phyloP scores from a whole-genome alignment of 2,113 vertebrate species.

The Tauraco erythrolophus region DNA sequence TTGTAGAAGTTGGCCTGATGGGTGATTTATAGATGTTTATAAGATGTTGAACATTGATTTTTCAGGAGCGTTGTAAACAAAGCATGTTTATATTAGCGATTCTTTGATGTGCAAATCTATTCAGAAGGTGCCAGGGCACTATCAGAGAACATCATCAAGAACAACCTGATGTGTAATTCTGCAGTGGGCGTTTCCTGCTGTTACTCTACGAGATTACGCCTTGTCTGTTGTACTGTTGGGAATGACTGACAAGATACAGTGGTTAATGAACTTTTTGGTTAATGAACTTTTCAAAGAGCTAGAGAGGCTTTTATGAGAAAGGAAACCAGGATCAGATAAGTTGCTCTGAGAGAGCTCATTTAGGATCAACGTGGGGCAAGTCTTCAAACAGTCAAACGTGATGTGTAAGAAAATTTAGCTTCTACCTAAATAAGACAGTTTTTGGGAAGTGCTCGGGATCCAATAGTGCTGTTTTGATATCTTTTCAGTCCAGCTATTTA shows the following conservation, averaged over 20 bases:
- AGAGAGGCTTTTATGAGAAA: fast-evolving
- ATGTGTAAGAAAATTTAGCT: not conserved
- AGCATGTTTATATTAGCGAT: not conserved
- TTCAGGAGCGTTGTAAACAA: not conserved
- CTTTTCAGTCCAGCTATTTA: not conserved
- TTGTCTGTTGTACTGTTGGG: not conserved
- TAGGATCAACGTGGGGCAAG: not conserved
- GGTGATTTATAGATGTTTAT: not conserved
- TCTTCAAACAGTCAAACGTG: not conserved
- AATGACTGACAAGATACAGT: not conserved
- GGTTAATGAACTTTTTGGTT: not conserved
- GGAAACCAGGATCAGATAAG: fast-evolving
- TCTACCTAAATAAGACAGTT: not conserved
- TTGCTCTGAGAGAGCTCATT: not conserved
- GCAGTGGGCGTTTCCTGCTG: not conserved
- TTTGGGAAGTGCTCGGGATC: not conserved
- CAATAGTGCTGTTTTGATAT: fast-evolving
- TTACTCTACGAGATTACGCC: not conserved
- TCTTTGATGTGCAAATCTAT: constrained; percentile 14
- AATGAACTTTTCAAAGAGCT: too few relatives aligned
- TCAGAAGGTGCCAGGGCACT: constrained; percentile 9
- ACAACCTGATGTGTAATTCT: not conserved
- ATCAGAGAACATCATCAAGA: constrained; percentile 1
- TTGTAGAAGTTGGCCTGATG: not conserved
- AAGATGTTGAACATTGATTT: not conserved